These are phyloP conservation scores for Agrypnus murinus DNA, from an alignment of 2,888 invertebrate genomes.

Conservation along the genomic window DNA sequence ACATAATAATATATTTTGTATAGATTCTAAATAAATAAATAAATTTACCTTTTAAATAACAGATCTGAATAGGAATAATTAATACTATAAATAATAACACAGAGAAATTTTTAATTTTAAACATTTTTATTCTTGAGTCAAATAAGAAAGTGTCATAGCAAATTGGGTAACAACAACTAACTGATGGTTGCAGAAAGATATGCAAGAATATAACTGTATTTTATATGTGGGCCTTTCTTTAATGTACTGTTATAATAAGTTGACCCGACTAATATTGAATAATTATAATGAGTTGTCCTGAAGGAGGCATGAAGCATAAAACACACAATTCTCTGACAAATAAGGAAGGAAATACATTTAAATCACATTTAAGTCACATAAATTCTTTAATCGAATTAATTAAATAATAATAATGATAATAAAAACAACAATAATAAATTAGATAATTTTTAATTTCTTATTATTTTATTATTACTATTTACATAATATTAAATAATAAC, in stretches of 20 bases:
- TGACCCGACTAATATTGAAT: constrained; percentile 26
- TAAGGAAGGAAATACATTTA: constrained; percentile 5
- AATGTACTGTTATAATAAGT: constrained; percentile 36
- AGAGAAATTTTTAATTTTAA: not conserved
- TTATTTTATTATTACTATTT: constrained; percentile 12
- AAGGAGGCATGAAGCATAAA: not conserved
- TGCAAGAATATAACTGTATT: constrained; percentile 30
- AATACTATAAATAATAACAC: constrained; percentile 17
- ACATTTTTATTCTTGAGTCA: constrained; percentile 19
- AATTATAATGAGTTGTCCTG: not conserved
- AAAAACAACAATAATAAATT: not conserved
- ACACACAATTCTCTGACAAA: too few relatives aligned
- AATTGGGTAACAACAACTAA: constrained; percentile 24
- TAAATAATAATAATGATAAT: not conserved
- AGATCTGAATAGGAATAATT: not conserved
- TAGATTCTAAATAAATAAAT: too few relatives aligned
- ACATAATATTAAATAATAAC: not conserved
- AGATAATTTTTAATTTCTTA: not conserved
- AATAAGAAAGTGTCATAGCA: constrained; percentile 11
- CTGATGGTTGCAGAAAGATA: constrained; percentile 3
- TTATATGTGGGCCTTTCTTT: constrained; percentile 22
- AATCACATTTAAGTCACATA: too few relatives aligned
- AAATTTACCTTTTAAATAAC: not conserved
- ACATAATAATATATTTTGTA: too few relatives aligned
- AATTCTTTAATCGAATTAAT: not conserved